Evolutionary conservation across 35 echinoderm and acorn worm genomes (phyloP).

Genomic region (Lytechinus pictus): DNA sequence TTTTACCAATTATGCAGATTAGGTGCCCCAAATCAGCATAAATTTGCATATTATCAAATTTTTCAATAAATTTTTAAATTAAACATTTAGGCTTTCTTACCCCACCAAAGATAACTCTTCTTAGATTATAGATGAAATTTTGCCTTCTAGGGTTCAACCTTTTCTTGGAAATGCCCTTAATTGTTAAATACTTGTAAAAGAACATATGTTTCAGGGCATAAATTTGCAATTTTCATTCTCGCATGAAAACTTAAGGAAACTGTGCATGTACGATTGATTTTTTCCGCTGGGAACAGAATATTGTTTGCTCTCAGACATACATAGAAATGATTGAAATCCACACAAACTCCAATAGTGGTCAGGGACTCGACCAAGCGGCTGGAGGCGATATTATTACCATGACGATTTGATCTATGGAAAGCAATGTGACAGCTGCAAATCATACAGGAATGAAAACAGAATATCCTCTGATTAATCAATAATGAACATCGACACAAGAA

Average conservation of each 20-base stretch:
- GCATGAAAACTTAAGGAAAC: not conserved
- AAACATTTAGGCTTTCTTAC: too few relatives aligned
- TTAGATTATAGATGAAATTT: too few relatives aligned
- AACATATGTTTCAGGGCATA: not conserved
- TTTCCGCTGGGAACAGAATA: not conserved
- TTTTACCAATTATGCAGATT: too few relatives aligned
- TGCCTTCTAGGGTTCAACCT: too few relatives aligned
- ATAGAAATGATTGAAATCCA: not conserved
- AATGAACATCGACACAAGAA: slow-evolving; percentile 20
- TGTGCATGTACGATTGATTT: not conserved
- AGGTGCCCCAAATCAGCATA: too few relatives aligned
- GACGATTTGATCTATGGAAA: not conserved
- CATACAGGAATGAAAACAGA: not conserved
- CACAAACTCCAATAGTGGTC: not conserved
- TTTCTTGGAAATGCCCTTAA: too few relatives aligned
- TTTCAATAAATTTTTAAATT: too few relatives aligned
- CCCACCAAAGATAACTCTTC: too few relatives aligned
- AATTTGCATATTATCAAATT: too few relatives aligned
- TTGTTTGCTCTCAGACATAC: not conserved
- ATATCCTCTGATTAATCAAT: slow-evolving; percentile 7
- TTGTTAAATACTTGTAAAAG: too few relatives aligned
- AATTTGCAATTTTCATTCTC: not conserved
- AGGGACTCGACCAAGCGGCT: not conserved
- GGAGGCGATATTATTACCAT: not conserved
- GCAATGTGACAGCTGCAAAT: not conserved